A percentile compares a stretch with the other conserved stretches of the same genome.
phyloP scores from a whole-genome alignment of 2,888 invertebrate genomes.

The Eutolmus rufibarbis region DNA sequence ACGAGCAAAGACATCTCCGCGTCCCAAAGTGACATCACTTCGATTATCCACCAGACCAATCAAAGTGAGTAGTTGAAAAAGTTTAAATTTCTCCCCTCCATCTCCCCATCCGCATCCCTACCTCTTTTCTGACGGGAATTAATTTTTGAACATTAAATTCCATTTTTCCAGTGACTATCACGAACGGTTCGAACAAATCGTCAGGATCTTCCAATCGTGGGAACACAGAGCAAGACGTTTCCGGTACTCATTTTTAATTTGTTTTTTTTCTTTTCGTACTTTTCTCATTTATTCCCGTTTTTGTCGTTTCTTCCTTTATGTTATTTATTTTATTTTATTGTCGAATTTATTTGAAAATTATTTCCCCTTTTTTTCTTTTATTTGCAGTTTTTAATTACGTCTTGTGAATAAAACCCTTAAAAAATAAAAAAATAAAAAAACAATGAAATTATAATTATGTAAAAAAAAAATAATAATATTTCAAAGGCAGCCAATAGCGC shows the following conservation, averaged over 20 bases:
- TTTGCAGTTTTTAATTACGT: conserved; percentile 61
- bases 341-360: not conserved
- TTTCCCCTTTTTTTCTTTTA: conserved; percentile 44
- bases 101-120: too few relatives aligned
- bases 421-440: not conserved
- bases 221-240: conserved; percentile 62
- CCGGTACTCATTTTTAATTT: conserved; percentile 53
- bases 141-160: not conserved
- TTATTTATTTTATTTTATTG: conserved; percentile 32
- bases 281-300: conserved; percentile 36
- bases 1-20: conserved; percentile 64
- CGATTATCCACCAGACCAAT: conserved; percentile 63
- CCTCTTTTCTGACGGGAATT: not conserved
- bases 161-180: conserved; percentile 56
- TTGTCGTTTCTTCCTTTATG: conserved; percentile 40
- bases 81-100: too few relatives aligned
- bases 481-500: not conserved
- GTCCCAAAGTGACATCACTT: conserved; percentile 63
- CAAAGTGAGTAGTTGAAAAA: conserved; percentile 53
- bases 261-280: not conserved
- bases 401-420: conserved; percentile 53
- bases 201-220: conserved; percentile 63
- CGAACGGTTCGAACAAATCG: conserved; percentile 62
- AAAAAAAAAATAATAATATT: not conserved
- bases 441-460: not conserved